Conservation (phyloP, 2,888 invertebrate genomes). For the Agonopterix alstromeriana region DNA sequence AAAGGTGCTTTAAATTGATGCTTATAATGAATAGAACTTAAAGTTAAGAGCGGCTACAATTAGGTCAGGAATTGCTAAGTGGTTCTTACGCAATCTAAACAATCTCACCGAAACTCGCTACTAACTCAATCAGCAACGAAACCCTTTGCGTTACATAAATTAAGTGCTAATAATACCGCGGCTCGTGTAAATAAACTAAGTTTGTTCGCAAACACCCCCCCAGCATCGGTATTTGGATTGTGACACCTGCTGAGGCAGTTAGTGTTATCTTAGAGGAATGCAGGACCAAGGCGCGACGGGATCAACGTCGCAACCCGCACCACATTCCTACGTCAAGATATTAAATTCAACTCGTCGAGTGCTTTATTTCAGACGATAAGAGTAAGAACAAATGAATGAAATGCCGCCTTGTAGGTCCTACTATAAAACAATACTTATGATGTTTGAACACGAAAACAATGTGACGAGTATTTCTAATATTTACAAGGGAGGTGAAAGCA, state of each 20-base stretch:
- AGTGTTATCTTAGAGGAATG: constrained; percentile 48
- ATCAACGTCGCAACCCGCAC: constrained; percentile 25
- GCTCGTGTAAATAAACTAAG: constrained; percentile 41
- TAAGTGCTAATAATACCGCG: constrained; percentile 22
- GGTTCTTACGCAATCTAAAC: constrained; percentile 1
- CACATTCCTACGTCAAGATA: constrained; percentile 30
- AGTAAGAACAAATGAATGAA: not conserved
- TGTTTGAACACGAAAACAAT: no score
- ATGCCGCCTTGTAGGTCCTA: no score
- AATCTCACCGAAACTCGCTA: constrained; percentile 4
- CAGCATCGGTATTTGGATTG: constrained; percentile 29
- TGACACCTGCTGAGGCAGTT: constrained; percentile 28
- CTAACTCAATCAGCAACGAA: constrained; percentile 27
- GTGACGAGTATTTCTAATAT: no score
- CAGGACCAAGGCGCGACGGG: constrained; percentile 22
- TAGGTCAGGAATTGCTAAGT: not conserved
- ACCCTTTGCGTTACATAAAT: constrained; percentile 16
- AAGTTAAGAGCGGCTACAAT: not conserved
- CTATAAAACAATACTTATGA: no score
- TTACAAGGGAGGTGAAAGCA: not conserved
- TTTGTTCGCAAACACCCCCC: constrained; percentile 32
- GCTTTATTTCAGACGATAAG: not conserved
- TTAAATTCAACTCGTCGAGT: constrained; percentile 14
- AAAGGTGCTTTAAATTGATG: no score
- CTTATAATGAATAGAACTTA: no score